These are phyloP conservation scores for Leguminivora glycinivorella DNA, from an alignment of 1,140 invertebrate species.

Conservation along the genomic window DNA sequence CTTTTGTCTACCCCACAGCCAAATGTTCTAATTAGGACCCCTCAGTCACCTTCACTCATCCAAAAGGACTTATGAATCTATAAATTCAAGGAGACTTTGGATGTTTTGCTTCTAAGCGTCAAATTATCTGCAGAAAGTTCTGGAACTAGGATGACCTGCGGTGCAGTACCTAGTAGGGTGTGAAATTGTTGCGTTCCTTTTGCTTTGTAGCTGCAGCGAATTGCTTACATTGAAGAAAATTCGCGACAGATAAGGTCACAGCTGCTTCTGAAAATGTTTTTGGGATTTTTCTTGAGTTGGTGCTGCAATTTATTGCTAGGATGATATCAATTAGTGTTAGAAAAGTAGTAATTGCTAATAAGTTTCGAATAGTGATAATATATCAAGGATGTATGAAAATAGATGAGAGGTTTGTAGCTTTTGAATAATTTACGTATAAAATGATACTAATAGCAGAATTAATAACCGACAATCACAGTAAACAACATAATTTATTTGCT, in stretches of 20 bases:
- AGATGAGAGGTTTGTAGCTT: too few species aligned
- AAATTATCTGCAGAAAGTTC: slow-evolving; percentile 10
- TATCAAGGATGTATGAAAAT: too few species aligned
- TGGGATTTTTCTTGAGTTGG: background rate
- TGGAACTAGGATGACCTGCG: slow-evolving; percentile 2
- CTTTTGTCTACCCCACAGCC: slow-evolving; percentile 46
- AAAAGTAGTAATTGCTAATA: too few species aligned
- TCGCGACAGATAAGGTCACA: background rate
- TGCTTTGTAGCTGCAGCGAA: slow-evolving; percentile 4
- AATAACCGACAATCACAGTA: too few species aligned
- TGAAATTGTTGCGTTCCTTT: slow-evolving; percentile 4
- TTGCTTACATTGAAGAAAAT: slow-evolving; percentile 5
- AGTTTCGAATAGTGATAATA: too few species aligned
- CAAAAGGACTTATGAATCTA: background rate
- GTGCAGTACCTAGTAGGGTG: slow-evolving; percentile 16
- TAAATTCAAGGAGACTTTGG: background rate
- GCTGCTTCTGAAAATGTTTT: background rate
- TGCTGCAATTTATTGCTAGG: background rate
- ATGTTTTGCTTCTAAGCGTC: background rate
- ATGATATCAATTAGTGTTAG: too few species aligned
- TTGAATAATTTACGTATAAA: too few species aligned
- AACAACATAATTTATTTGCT: too few species aligned
- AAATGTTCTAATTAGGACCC: slow-evolving; percentile 66
- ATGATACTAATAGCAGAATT: too few species aligned
- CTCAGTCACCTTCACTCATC: background rate